Percentiles rank a stretch among this genome's conserved stretches.
Evolutionary conservation across 2,113 vertebrate genomes (phyloP).

Genomic region (Pseudopipra pipra): DNA sequence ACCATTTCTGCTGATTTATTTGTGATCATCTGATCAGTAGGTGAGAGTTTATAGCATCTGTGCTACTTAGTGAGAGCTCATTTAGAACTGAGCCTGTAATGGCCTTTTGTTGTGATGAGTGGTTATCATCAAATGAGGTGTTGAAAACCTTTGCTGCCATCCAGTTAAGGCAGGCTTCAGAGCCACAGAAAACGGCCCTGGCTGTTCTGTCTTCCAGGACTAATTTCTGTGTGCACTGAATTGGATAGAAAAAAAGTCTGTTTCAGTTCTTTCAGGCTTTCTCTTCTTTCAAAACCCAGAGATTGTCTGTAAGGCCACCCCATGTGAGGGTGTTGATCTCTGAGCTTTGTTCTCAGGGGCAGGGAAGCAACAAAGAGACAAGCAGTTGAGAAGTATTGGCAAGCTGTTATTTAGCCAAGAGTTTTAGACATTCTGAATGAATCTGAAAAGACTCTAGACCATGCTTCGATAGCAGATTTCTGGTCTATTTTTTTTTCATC

Average conservation of each 20-base stretch:
- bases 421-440: background rate
- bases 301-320: background rate
- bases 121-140: background rate
- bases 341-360: conserved; percentile 14
- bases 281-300: background rate
- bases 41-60: background rate
- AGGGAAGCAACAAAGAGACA: background rate
- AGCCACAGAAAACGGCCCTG: background rate
- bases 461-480: background rate
- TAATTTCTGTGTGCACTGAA: background rate
- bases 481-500: background rate
- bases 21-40: background rate
- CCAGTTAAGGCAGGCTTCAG: background rate
- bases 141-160: background rate
- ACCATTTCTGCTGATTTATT: background rate
- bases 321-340: background rate
- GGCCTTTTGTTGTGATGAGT: background rate
- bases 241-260: background rate
- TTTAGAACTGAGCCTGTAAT: background rate
- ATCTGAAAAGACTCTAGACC: background rate
- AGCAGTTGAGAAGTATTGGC: conserved; percentile 3
- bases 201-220: background rate
- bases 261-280: background rate
- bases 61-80: background rate
- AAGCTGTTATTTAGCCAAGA: conserved; percentile 18